phyloP scores from a whole-genome alignment of 2,888 invertebrate species.

The Steinernema carpocapsae region DNA sequence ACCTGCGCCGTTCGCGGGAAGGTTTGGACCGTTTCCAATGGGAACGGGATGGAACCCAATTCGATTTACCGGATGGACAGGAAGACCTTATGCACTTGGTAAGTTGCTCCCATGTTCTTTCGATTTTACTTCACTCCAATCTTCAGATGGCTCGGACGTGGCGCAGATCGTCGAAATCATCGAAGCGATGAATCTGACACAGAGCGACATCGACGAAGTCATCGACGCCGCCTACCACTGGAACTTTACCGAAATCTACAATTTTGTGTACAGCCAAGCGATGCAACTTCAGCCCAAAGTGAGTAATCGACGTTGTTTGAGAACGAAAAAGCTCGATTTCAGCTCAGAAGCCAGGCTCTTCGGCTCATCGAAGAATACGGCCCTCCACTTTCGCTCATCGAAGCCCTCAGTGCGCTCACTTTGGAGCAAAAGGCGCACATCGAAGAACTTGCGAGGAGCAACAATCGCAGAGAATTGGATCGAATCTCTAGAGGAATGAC shows the following conservation, averaged over 20 bases:
- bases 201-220: conserved; percentile 9
- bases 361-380: conserved; percentile 31
- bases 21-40: background rate
- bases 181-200: conserved; percentile 12
- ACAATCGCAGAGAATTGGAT: background rate
- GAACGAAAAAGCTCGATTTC: background rate
- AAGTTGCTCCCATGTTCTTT: background rate
- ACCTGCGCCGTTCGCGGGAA: background rate
- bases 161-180: conserved; percentile 18
- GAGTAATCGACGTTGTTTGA: background rate
- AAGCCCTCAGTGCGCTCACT: conserved; percentile 10
- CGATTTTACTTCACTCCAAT: background rate
- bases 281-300: conserved; percentile 1
- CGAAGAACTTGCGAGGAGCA: conserved; percentile 13
- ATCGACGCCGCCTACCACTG: conserved; percentile 18
- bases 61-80: conserved; percentile 16
- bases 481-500: background rate
- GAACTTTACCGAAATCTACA: conserved; percentile 23
- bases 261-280: background rate
- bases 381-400: conserved; percentile 17
- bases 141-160: conserved; percentile 20
- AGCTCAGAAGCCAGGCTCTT: conserved; percentile 14
- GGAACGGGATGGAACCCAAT: background rate
- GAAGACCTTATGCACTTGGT: conserved; percentile 13
- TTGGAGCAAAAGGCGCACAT: conserved; percentile 29